A percentile compares a stretch with the other conserved stretches of the same genome.
Conservation (phyloP, 92 coral and sea anemone genomes). For the Isaurus tuberculatus region DNA sequence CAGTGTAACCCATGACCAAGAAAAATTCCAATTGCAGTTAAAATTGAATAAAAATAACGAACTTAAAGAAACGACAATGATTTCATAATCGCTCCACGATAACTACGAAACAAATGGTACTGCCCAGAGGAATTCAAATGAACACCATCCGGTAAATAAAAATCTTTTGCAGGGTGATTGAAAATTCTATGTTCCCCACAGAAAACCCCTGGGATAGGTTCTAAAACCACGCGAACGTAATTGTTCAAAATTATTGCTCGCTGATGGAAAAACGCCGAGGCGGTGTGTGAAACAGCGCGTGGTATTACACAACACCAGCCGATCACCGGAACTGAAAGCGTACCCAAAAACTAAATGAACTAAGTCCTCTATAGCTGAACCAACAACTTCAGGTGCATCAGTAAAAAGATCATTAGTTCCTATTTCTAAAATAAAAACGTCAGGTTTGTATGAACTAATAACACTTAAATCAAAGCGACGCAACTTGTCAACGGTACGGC, state of each 20-base stretch:
- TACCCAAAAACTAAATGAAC: neutral
- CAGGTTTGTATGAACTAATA: neutral
- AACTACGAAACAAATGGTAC: neutral
- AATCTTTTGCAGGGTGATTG: neutral
- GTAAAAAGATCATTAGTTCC: neutral
- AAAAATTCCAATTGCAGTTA: neutral
- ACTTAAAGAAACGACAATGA: neutral
- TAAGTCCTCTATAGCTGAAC: neutral
- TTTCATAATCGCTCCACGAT: constrained; percentile 1
- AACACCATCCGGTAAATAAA: neutral
- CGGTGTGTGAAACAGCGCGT: neutral
- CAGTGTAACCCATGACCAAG: neutral
- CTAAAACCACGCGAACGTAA: neutral
- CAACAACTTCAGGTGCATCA: constrained; percentile 6
- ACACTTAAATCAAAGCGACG: neutral
- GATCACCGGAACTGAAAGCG: neutral
- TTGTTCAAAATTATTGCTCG: constrained; percentile 10
- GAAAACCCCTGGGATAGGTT: neutral
- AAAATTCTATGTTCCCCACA: neutral
- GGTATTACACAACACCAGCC: neutral
- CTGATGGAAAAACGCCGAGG: neutral
- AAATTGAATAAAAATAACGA: neutral
- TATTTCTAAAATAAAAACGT: neutral
- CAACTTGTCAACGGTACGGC: constrained; percentile 4
- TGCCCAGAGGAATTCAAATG: neutral